Evolutionary conservation across 2,797 vertebrate species (phyloP).

Genomic region (Craterocephalus amniculus): DNA sequence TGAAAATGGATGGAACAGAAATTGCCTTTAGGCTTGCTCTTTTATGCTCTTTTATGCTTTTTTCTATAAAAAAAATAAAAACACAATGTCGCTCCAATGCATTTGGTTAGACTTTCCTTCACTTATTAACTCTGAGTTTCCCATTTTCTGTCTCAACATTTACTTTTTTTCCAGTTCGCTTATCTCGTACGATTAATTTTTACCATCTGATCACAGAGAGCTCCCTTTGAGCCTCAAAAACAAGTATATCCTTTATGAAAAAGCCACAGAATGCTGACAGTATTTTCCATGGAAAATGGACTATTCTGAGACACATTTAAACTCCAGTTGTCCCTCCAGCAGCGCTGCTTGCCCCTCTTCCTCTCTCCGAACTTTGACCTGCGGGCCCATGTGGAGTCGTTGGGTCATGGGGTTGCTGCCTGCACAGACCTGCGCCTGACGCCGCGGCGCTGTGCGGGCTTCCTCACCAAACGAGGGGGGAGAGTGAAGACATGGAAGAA

Average conservation of each 20-base stretch:
- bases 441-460: conserved; percentile 84
- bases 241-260: conserved; percentile 14
- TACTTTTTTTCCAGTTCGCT: neutral
- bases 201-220: conserved; percentile 6
- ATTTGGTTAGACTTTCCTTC: neutral
- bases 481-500: conserved; percentile 93
- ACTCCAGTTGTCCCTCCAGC: conserved; percentile 35
- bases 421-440: conserved; percentile 84
- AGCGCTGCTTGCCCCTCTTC: conserved; percentile 72
- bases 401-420: conserved; percentile 86
- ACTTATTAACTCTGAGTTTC: neutral
- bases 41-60: neutral
- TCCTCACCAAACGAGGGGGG: conserved; percentile 91
- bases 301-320: conserved; percentile 10
- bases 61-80: neutral
- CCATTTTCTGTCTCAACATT: neutral
- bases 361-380: conserved; percentile 86
- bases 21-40: too few relatives aligned
- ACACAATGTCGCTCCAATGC: neutral
- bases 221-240: conserved; percentile 1
- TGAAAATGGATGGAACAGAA: neutral
- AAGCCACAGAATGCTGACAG: neutral
- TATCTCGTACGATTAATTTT: neutral
- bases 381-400: conserved; percentile 86
- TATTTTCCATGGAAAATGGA: conserved; percentile 15